A percentile compares a stretch with the other conserved stretches of the same genome.
These are phyloP conservation scores for Scaptomyza hsui DNA, from an alignment of 1,140 invertebrate genomes.

Conservation along the genomic window DNA sequence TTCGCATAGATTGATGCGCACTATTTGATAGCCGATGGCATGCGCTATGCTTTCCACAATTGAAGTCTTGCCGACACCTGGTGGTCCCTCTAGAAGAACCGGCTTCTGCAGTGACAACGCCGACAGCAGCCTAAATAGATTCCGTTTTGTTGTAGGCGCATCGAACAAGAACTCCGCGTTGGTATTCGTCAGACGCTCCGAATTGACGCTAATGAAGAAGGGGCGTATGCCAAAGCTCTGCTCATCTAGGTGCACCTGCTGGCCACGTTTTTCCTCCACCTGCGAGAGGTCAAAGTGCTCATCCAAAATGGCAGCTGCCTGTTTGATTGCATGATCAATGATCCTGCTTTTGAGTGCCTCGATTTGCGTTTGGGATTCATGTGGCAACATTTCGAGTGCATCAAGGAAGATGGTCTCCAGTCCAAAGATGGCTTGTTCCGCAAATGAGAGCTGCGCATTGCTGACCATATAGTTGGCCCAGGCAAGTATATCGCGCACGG, in stretches of 20 bases:
- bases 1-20: constrained; percentile 98
- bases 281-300: constrained; percentile 53
- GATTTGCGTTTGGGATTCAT: constrained; percentile 65
- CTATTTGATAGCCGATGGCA: constrained; percentile 91
- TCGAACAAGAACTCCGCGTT: constrained; percentile 88
- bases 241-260: constrained; percentile 38
- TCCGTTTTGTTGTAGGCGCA: constrained; percentile 93
- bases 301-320: constrained; percentile 49
- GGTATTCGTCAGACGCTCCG: constrained; percentile 48
- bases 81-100: constrained; percentile 97
- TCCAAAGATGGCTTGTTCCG: constrained; percentile 93
- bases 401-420: constrained; percentile 96
- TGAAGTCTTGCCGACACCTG: constrained; percentile 98
- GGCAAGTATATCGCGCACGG: constrained; percentile 95
- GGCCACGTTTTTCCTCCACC: constrained; percentile 55
- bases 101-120: constrained; percentile 96
- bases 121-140: constrained; percentile 93
- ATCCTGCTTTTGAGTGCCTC: constrained; percentile 56
- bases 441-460: constrained; percentile 85
- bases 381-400: constrained; percentile 88
- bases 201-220: constrained; percentile 87
- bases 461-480: constrained; percentile 97
- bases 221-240: constrained; percentile 88
- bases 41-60: constrained; percentile 96
- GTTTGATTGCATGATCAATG: constrained; percentile 51